A percentile compares a stretch with the other conserved stretches of the same genome.
Conservation (phyloP, 2,797 vertebrate species). For the Cossypha heuglini region DNA sequence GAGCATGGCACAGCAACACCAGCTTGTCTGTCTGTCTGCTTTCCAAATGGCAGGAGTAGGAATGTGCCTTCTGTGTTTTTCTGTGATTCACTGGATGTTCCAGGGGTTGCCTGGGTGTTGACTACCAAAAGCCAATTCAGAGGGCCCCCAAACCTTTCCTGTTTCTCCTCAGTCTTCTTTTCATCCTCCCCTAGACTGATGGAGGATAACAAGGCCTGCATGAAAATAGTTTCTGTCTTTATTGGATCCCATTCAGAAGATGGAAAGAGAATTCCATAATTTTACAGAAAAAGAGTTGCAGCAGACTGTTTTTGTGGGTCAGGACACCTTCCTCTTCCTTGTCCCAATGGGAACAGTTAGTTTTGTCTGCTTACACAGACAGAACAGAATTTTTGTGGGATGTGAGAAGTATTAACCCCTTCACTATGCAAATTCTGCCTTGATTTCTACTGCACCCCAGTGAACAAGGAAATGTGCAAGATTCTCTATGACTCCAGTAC, state of each 20-base stretch:
- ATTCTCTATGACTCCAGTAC: neutral
- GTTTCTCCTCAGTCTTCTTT: neutral
- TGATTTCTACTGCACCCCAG: neutral
- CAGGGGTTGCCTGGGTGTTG: neutral
- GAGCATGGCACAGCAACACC: conserved; percentile 35
- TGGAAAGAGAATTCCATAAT: neutral
- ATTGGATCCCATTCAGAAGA: neutral
- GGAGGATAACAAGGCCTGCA: neutral
- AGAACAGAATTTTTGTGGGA: neutral
- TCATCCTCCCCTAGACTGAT: neutral
- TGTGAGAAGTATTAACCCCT: neutral
- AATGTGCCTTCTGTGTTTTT: neutral
- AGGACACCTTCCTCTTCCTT: neutral
- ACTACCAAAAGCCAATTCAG: neutral
- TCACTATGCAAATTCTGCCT: neutral
- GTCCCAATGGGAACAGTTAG: neutral
- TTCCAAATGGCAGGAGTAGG: neutral
- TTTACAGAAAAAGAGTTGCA: neutral
- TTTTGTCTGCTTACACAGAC: neutral
- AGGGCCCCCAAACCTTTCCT: neutral
- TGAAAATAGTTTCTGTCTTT: neutral
- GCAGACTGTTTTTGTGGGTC: neutral
- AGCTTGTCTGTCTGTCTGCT: conserved; percentile 34
- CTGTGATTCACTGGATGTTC: neutral
- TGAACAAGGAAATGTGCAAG: neutral